phyloP scores from a whole-genome alignment of 1,140 invertebrate species.

The Scaptomyza montana region DNA sequence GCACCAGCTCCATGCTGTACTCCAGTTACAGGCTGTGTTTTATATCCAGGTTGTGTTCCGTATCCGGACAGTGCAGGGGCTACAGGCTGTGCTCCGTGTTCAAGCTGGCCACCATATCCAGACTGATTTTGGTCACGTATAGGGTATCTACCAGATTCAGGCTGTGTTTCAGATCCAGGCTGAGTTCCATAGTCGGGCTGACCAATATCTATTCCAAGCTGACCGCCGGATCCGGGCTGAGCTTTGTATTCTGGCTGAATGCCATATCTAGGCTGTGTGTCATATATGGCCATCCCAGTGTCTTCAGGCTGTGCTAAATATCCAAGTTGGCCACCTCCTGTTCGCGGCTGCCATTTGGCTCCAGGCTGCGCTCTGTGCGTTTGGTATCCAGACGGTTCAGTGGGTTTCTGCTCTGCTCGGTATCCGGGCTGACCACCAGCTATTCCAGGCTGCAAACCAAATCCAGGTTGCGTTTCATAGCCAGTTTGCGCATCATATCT shows the following conservation, averaged over 20 bases:
- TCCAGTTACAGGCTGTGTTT: constrained; percentile 18
- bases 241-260: constrained; percentile 23
- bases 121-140: constrained; percentile 16
- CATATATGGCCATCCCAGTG: no score
- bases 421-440: constrained; percentile 22
- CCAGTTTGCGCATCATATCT: constrained; percentile 8
- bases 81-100: not conserved
- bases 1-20: constrained; percentile 26
- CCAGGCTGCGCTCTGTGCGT: constrained; percentile 10
- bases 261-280: constrained; percentile 13
- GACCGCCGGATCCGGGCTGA: constrained; percentile 16
- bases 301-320: constrained; percentile 17
- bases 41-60: constrained; percentile 4
- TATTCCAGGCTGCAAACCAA: constrained; percentile 15
- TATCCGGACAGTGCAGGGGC: constrained; percentile 23
- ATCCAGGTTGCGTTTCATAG: constrained; percentile 7
- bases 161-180: constrained; percentile 13
- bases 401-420: constrained; percentile 17
- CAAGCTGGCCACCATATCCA: constrained; percentile 25
- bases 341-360: not conserved
- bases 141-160: not conserved
- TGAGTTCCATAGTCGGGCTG: constrained; percentile 1
- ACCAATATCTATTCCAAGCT: not conserved
- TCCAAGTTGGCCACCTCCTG: constrained; percentile 1
- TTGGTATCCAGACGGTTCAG: constrained; percentile 16